Base-by-base conservation (phyloP, 1,140 invertebrate genomes). In the Neocloeon triangulifer region DNA sequence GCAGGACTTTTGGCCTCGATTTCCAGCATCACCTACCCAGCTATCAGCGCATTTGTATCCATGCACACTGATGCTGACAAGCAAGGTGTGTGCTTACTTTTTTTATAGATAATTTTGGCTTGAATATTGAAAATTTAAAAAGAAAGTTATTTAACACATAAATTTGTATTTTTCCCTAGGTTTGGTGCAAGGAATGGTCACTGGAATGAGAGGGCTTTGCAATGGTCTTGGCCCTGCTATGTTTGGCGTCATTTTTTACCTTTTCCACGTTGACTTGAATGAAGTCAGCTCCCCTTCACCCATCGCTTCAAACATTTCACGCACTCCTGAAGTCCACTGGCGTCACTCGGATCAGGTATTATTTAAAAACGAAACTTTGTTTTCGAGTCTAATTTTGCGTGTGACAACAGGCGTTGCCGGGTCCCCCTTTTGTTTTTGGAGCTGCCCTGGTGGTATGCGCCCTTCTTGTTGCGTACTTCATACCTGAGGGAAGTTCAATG, bases 351-450 rank as follows among this genome's bases (percentile, higher is more conserved):
- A n/a, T n/a, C 22, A 23, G 22, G 8, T 9, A 23, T 23, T 23
- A n/a, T 23, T 23, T 23, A 23, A 8, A 23, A 23, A 9, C n/a
- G 8, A 23, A n/a, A 8, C 8, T 29, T 29, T 32, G 17, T 8
- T 9, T 6, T 22, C 6, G 22, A 22, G 14, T 19, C 9, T 33
- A 2, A 25, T 32, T 40, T 29, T 37, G 27, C 61, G n/a, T n/a
- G n/a, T n/a, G n/a, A n/a, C n/a, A n/a, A n/a, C n/a, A 79, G 55
- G 55, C 95, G 42, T 72, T 97, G 41, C 92, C 92, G 27, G 94
- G 94, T n/a, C 94, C 94, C 28, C 92, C 94, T n/a, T 99, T 98
- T 61, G 82, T 96, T 19, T 91, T 98, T 59, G 95, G 94, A 34
- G 85, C 92, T 31, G 62, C 98, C 46, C 66, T 98, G 49, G 94